Conservation (phyloP, 2,797 vertebrate species). For the Rhinophrynus dorsalis region DNA sequence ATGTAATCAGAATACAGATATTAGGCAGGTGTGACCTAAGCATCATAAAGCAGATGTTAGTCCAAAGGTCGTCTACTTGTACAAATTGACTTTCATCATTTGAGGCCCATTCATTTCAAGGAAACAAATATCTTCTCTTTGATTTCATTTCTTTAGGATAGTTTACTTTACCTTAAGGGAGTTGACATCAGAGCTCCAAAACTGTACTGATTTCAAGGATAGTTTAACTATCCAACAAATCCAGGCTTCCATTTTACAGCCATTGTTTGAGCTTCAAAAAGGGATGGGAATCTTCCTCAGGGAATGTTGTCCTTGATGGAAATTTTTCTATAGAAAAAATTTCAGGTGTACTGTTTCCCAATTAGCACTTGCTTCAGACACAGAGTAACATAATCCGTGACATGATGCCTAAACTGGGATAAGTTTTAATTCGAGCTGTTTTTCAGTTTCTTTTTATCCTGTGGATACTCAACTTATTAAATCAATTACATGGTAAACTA, state of each 20-base stretch:
- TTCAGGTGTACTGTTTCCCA: slow-evolving; percentile 41
- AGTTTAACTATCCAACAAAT: slow-evolving; percentile 13
- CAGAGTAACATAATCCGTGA: slow-evolving; percentile 30
- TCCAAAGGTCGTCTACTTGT: slow-evolving; percentile 43
- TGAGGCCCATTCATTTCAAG: slow-evolving; percentile 25
- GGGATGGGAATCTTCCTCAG: slow-evolving; percentile 25
- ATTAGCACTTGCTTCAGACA: slow-evolving; percentile 35
- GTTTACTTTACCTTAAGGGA: slow-evolving; percentile 32
- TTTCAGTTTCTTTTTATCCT: too few relatives aligned
- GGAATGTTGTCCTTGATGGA: slow-evolving; percentile 32
- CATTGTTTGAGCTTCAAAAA: slow-evolving; percentile 30
- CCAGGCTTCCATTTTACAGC: slow-evolving; percentile 6
- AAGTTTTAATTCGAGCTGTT: neutral
- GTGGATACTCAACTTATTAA: too few relatives aligned
- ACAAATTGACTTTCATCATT: slow-evolving; percentile 49
- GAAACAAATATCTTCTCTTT: slow-evolving; percentile 42
- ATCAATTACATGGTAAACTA: too few relatives aligned
- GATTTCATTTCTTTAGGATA: slow-evolving; percentile 30
- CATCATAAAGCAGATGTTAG: slow-evolving; percentile 44
- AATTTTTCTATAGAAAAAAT: slow-evolving; percentile 27
- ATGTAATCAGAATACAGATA: slow-evolving; percentile 41
- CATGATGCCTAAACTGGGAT: neutral
- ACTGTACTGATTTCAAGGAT: neutral
- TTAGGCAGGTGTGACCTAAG: slow-evolving; percentile 47
- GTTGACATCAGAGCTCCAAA: slow-evolving; percentile 15